A percentile compares a stretch with the other conserved stretches of the same genome.
phyloP scores from a whole-genome alignment of 2,888 invertebrate genomes.

The Lucinisca nassula region DNA sequence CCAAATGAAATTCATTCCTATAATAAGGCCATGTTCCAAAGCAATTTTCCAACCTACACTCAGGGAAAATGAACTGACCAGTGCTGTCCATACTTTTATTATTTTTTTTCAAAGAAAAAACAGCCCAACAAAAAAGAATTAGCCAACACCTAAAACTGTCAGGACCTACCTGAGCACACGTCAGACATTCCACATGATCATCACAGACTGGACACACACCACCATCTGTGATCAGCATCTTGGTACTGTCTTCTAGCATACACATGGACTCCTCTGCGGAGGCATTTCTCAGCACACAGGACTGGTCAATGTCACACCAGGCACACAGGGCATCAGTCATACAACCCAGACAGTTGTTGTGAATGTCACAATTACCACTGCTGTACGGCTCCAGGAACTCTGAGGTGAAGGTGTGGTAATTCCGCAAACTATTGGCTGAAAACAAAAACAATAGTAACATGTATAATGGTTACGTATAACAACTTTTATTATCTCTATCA shows the following conservation, averaged over 20 bases:
- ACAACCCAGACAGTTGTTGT: constrained; percentile 95
- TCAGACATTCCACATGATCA: constrained; percentile 95
- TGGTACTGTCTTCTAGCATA: constrained; percentile 43
- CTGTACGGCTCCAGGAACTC: constrained; percentile 94
- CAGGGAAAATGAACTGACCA: no score
- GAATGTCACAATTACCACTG: constrained; percentile 91
- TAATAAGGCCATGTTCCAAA: no score
- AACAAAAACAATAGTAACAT: no score
- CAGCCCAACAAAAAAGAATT: no score
- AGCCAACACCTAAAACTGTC: no score
- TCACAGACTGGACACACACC: constrained; percentile 96
- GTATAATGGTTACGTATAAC: no score
- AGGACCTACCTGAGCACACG: constrained; percentile 92
- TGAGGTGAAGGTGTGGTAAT: constrained; percentile 77
- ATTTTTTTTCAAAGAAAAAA: no score
- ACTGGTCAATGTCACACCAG: constrained; percentile 94
- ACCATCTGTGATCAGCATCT: constrained; percentile 93
- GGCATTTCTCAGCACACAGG: constrained; percentile 89
- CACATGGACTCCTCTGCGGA: constrained; percentile 46
- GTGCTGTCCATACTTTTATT: no score
- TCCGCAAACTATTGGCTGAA: constrained; percentile 41
- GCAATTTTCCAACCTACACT: no score
- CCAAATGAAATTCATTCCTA: no score
- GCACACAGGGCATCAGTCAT: constrained; percentile 96
- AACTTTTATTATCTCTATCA: no score